Percentiles rank a stretch among this genome's conserved stretches.
These are phyloP conservation scores for Oreochromis tanganicae DNA, from an alignment of 2,113 vertebrate genomes.

Conservation along the genomic window DNA sequence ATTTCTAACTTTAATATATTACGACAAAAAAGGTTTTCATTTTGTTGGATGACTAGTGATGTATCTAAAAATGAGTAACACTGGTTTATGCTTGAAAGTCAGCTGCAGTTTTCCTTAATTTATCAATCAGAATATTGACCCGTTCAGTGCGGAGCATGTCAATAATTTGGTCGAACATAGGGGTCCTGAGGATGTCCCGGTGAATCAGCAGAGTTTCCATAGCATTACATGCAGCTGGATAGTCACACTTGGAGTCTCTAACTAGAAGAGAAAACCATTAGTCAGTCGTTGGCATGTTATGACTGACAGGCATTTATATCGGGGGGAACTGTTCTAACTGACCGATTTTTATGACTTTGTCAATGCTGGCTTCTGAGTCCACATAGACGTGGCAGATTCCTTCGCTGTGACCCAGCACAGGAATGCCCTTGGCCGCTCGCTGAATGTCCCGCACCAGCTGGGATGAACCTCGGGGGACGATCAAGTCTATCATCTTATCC, in stretches of 20 bases:
- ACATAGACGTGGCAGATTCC: slow-evolving; percentile 95
- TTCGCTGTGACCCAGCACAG: slow-evolving; percentile 94
- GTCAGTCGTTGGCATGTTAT: not conserved
- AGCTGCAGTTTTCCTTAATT: not conserved
- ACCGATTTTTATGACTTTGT: slow-evolving; percentile 92
- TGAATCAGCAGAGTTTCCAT: slow-evolving; percentile 95
- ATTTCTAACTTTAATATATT: not conserved
- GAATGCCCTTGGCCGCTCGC: slow-evolving; percentile 87
- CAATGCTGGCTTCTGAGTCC: slow-evolving; percentile 83
- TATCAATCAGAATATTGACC: slow-evolving; percentile 37
- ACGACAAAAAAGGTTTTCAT: not conserved
- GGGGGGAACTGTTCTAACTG: not conserved
- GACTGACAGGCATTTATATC: not conserved
- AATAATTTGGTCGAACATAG: slow-evolving; percentile 94
- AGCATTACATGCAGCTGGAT: slow-evolving; percentile 95
- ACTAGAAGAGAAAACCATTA: slow-evolving; percentile 67
- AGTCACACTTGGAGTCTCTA: slow-evolving; percentile 96
- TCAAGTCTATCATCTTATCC: slow-evolving; percentile 92
- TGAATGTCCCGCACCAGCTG: slow-evolving; percentile 90
- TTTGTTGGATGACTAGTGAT: not conserved
- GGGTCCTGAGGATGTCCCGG: slow-evolving; percentile 85
- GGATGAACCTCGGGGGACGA: slow-evolving; percentile 93
- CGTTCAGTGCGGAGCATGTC: slow-evolving; percentile 90
- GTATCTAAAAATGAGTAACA: not conserved
- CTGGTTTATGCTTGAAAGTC: not conserved